phyloP scores from a whole-genome alignment of 2,113 vertebrate species.

The Onychostoma macrolepis region DNA sequence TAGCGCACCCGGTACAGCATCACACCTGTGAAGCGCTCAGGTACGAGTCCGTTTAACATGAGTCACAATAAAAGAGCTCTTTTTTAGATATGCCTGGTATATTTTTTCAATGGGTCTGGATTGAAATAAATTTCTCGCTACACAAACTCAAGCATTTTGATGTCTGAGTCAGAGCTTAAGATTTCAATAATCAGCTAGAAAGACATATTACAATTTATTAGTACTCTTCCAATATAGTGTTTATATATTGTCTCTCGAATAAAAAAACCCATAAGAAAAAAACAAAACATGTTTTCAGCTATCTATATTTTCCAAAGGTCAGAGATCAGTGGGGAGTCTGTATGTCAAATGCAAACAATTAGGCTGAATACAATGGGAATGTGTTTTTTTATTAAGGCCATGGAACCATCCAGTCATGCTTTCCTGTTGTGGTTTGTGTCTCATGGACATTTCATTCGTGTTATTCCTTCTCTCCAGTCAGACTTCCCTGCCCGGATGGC shows the following conservation, averaged over 20 bases:
- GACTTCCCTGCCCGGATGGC: neutral
- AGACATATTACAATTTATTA: too few relatives aligned
- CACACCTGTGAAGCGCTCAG: neutral
- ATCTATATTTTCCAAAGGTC: neutral
- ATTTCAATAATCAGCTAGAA: neutral
- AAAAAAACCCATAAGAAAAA: neutral
- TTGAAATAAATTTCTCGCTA: too few relatives aligned
- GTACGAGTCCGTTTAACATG: neutral
- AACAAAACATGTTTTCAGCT: neutral
- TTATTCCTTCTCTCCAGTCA: neutral
- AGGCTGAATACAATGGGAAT: neutral
- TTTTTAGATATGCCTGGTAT: too few relatives aligned
- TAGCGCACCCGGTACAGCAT: neutral
- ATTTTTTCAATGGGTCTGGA: too few relatives aligned
- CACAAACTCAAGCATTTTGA: neutral
- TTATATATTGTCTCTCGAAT: neutral
- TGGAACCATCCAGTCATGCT: slow-evolving; percentile 27
- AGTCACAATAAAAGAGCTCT: too few relatives aligned
- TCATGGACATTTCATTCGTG: slow-evolving; percentile 4
- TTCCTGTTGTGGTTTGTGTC: slow-evolving; percentile 46
- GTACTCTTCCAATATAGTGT: neutral
- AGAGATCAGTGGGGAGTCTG: neutral
- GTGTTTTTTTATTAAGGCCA: slow-evolving; percentile 25
- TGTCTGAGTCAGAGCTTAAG: neutral
- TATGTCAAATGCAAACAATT: neutral